Percentiles rank a stretch among this genome's conserved stretches.
phyloP scores from a whole-genome alignment of 2,797 vertebrate species.

The Eupleurogrammus muticus region DNA sequence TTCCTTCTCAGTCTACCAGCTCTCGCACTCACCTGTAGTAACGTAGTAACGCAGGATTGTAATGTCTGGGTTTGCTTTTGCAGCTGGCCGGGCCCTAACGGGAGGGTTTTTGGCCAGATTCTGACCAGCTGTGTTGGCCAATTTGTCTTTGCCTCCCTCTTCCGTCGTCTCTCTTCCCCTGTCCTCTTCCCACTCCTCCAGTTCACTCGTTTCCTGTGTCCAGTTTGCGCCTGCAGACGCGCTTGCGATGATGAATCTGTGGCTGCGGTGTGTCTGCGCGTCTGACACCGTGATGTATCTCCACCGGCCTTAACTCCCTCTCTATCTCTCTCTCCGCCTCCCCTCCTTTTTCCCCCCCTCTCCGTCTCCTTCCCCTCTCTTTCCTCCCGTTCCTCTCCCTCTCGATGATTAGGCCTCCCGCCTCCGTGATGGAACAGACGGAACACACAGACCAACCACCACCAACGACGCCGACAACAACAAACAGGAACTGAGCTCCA shows the following conservation, averaged over 20 bases:
- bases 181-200: constrained; percentile 53
- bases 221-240: constrained; percentile 82
- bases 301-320: constrained; percentile 76
- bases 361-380: constrained; percentile 59
- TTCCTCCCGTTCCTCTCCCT: constrained; percentile 55
- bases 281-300: constrained; percentile 89
- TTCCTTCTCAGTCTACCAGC: not conserved
- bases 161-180: constrained; percentile 28
- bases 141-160: constrained; percentile 35
- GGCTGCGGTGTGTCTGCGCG: constrained; percentile 85
- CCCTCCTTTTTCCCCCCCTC: constrained; percentile 38
- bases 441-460: constrained; percentile 65
- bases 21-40: constrained; percentile 9
- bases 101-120: constrained; percentile 51
- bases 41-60: not conserved
- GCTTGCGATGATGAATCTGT: constrained; percentile 87
- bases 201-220: constrained; percentile 78
- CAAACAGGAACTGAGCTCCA: constrained; percentile 79
- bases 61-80: constrained; percentile 31
- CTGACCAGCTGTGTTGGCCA: constrained; percentile 29
- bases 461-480: constrained; percentile 45
- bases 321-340: constrained; percentile 65
- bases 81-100: constrained; percentile 39
- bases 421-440: constrained; percentile 69
- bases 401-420: constrained; percentile 69